Percentiles rank a stretch among this genome's conserved stretches.
These are phyloP conservation scores for Eucidaris tribuloides DNA, from an alignment of 35 echinoderm and acorn worm genomes.

Conservation along the genomic window DNA sequence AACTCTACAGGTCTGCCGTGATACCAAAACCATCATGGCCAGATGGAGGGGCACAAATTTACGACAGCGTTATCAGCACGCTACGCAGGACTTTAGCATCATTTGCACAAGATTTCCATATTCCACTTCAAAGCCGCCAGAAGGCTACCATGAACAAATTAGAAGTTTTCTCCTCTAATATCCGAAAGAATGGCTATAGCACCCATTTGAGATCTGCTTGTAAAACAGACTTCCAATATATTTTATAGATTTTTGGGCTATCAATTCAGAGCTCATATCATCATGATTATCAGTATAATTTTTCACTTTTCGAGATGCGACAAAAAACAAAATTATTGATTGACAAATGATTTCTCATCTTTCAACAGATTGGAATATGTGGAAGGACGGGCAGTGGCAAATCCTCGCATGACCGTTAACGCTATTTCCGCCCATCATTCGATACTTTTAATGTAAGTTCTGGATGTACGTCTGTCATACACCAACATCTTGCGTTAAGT, in stretches of 20 bases:
- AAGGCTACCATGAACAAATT: conserved; percentile 6
- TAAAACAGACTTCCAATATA: too few species aligned
- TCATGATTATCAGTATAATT: too few species aligned
- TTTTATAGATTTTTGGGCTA: too few species aligned
- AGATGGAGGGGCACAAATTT: conserved; percentile 50
- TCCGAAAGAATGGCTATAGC: too few species aligned
- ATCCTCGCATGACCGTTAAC: conserved; percentile 75
- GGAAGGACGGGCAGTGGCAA: conserved; percentile 79
- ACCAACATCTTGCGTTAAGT: too few species aligned
- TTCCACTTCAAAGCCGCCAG: conserved; percentile 62
- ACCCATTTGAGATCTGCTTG: too few species aligned
- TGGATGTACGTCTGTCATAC: too few species aligned
- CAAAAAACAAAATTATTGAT: too few species aligned
- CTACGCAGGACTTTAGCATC: conserved; percentile 55
- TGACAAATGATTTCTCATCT: too few species aligned
- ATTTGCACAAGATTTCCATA: conserved; percentile 35
- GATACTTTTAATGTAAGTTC: conserved; percentile 73
- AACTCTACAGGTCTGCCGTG: conserved; percentile 25
- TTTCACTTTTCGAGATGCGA: too few species aligned
- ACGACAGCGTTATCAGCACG: conserved; percentile 60
- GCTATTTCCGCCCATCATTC: conserved; percentile 70
- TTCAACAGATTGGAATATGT: conserved; percentile 96
- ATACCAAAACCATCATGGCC: conserved; percentile 58
- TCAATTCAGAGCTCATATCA: too few species aligned
- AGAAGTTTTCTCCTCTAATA: background rate